Evolutionary conservation across 2,797 vertebrate genomes (phyloP).

Genomic region (Cynodonichthys magdalenae): DNA sequence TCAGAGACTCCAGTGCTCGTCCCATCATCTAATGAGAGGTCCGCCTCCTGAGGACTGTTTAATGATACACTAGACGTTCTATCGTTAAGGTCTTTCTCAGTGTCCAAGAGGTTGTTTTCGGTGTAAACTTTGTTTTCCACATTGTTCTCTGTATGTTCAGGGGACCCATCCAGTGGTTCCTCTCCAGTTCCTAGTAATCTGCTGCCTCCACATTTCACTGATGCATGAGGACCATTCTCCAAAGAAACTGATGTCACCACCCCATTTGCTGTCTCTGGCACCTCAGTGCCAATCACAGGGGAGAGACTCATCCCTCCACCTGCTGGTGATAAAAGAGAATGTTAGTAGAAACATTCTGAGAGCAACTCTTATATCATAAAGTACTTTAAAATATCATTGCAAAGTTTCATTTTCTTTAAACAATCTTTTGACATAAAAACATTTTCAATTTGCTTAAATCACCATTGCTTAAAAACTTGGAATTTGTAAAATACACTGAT

Average conservation of each 20-base stretch:
- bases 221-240: slow-evolving; percentile 63
- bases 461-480: no score
- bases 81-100: slow-evolving; percentile 40
- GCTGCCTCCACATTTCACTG: slow-evolving; percentile 59
- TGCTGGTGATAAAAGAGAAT: slow-evolving; percentile 52
- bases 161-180: slow-evolving; percentile 27
- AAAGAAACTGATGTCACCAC: slow-evolving; percentile 56
- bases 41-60: slow-evolving; percentile 20
- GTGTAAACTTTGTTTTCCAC: slow-evolving; percentile 37
- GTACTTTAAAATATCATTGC: no score
- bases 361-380: not conserved
- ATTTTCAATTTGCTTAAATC: no score
- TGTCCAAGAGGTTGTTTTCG: slow-evolving; percentile 33
- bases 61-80: slow-evolving; percentile 50
- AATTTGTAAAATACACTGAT: no score
- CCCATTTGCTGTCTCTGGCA: slow-evolving; percentile 80
- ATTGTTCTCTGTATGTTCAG: slow-evolving; percentile 47
- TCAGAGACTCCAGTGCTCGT: slow-evolving; percentile 40
- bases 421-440: no score
- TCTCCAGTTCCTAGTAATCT: slow-evolving; percentile 53
- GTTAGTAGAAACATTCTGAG: slow-evolving; percentile 5
- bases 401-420: no score
- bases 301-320: slow-evolving; percentile 86
- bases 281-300: slow-evolving; percentile 79
- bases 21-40: slow-evolving; percentile 18